These are phyloP conservation scores for Coryphaenoides rupestris DNA, from an alignment of 2,113 vertebrate genomes.

Conservation along the genomic window DNA sequence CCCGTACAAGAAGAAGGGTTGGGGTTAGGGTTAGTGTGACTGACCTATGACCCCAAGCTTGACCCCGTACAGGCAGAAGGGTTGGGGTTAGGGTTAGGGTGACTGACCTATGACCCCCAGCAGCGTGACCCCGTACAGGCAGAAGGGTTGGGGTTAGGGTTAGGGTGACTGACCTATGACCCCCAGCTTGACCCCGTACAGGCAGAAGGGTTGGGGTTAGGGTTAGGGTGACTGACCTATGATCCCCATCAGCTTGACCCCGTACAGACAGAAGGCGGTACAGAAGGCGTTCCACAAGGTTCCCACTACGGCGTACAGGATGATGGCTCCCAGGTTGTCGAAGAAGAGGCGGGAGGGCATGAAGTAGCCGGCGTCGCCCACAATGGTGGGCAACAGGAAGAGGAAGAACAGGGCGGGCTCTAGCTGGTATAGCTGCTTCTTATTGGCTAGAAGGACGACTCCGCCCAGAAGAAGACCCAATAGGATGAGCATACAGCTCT, in stretches of 20 bases:
- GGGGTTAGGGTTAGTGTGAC: no score
- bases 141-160: not conserved
- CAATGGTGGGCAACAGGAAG: slow-evolving; percentile 93
- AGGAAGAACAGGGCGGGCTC: slow-evolving; percentile 96
- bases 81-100: no score
- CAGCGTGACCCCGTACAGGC: not conserved
- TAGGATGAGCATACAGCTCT: slow-evolving; percentile 95
- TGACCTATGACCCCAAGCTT: no score
- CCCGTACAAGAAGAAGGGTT: no score
- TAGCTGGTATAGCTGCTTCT: slow-evolving; percentile 91
- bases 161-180: slow-evolving; percentile 55
- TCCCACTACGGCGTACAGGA: slow-evolving; percentile 90
- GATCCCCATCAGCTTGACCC: slow-evolving; percentile 61
- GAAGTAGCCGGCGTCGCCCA: slow-evolving; percentile 93
- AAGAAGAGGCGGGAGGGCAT: slow-evolving; percentile 95
- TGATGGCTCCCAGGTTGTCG: slow-evolving; percentile 93
- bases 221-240: slow-evolving; percentile 51
- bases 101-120: no score
- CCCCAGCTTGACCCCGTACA: slow-evolving; percentile 46
- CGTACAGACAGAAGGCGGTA: slow-evolving; percentile 86
- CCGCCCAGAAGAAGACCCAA: slow-evolving; percentile 91
- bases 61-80: no score
- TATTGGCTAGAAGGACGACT: slow-evolving; percentile 86
- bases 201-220: no score
- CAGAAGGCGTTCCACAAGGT: slow-evolving; percentile 95